Conservation (phyloP, 1,140 invertebrate genomes). For the Microplitis mediator region DNA sequence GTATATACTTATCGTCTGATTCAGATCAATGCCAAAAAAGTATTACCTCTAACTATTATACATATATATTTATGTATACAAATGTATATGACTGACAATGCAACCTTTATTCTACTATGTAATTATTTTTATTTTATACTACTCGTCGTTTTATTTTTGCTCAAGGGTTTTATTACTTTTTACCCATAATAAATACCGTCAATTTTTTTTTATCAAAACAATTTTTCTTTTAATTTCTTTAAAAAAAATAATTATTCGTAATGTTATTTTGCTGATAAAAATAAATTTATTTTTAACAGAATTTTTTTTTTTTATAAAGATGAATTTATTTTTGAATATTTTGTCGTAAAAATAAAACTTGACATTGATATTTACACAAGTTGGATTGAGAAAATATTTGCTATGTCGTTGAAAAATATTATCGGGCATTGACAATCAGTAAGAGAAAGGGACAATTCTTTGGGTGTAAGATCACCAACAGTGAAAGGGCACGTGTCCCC, state of each 20-base stretch:
- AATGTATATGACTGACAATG: too few relatives aligned
- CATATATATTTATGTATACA: too few relatives aligned
- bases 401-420: background rate
- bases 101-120: too few relatives aligned
- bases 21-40: background rate
- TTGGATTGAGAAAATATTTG: background rate
- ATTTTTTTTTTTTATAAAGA: background rate
- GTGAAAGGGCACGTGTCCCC: background rate
- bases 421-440: background rate
- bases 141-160: too few relatives aligned
- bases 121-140: too few relatives aligned
- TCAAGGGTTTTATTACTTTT: too few relatives aligned
- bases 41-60: background rate
- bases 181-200: too few relatives aligned
- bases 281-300: background rate
- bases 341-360: background rate
- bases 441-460: conserved; percentile 1
- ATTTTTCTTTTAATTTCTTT: too few relatives aligned
- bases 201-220: too few relatives aligned
- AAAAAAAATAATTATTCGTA: too few relatives aligned
- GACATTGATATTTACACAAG: background rate
- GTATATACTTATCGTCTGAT: conserved; percentile 2
- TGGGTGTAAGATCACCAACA: background rate
- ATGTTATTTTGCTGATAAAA: too few relatives aligned
- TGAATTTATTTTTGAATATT: background rate